These are phyloP conservation scores for Ovis canadensis DNA, from an alignment of 2,113 vertebrate genomes.

Conservation along the genomic window DNA sequence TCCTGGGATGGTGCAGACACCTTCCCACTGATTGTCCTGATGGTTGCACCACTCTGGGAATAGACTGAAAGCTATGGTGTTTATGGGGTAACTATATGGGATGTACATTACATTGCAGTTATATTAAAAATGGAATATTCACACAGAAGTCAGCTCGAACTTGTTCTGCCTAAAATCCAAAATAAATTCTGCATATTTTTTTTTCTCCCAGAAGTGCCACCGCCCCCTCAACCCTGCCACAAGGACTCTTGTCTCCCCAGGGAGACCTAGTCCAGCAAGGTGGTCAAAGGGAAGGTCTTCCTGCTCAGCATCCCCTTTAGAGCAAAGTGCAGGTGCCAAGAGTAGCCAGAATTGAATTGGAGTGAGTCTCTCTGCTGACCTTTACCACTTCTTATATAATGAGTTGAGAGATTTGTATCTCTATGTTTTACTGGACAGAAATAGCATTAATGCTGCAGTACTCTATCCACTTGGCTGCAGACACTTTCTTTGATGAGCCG, in stretches of 20 bases:
- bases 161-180: not conserved
- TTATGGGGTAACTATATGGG: not conserved
- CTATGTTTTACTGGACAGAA: slow-evolving; percentile 52
- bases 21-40: not conserved
- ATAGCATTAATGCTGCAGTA: slow-evolving; percentile 34
- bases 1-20: not conserved
- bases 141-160: not conserved
- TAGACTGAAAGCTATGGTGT: not conserved
- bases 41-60: not conserved
- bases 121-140: not conserved
- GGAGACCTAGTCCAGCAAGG: not conserved
- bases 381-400: slow-evolving; percentile 53
- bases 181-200: not conserved
- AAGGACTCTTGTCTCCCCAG: not conserved
- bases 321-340: not conserved
- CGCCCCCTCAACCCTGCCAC: rapidly evolving
- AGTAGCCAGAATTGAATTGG: not conserved
- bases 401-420: slow-evolving; percentile 39
- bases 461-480: not conserved
- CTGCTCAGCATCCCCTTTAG: no score
- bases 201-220: not conserved
- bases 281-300: not conserved
- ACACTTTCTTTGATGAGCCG: slow-evolving; percentile 26
- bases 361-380: slow-evolving; percentile 40
- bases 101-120: not conserved